phyloP scores from a whole-genome alignment of 2,797 vertebrate genomes.

The Salarias fasciatus region DNA sequence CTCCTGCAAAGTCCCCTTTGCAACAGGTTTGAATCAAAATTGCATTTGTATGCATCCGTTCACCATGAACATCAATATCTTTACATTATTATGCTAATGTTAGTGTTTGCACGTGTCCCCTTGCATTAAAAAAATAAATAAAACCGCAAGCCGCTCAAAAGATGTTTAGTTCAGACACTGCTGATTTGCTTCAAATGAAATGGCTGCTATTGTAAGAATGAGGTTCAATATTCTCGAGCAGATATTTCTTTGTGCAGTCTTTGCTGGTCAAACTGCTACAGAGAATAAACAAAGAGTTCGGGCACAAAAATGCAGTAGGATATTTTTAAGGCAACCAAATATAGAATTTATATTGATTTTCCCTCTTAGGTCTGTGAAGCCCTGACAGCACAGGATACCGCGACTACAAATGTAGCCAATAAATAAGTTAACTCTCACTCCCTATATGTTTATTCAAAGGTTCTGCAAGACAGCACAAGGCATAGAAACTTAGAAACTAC shows the following conservation, averaged over 20 bases:
- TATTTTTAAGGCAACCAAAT: slow-evolving; percentile 26
- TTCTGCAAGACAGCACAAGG: too few relatives aligned
- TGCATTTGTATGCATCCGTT: too few relatives aligned
- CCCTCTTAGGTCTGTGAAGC: not conserved
- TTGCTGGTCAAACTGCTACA: slow-evolving; percentile 20
- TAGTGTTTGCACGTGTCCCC: too few relatives aligned
- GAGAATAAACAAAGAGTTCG: slow-evolving; percentile 25
- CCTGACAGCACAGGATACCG: not conserved
- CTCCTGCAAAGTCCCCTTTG: too few relatives aligned
- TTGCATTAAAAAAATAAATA: too few relatives aligned
- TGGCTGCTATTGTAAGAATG: slow-evolving; percentile 6
- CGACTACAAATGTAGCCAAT: not conserved
- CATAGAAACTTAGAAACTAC: too few relatives aligned
- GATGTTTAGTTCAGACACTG: too few relatives aligned
- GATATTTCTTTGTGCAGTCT: slow-evolving; percentile 18
- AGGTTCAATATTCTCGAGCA: slow-evolving; percentile 9
- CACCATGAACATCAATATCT: too few relatives aligned
- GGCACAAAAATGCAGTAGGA: slow-evolving; percentile 11
- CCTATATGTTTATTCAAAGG: too few relatives aligned
- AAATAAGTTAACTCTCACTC: not conserved
- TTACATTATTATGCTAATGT: too few relatives aligned
- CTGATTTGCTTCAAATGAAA: slow-evolving; percentile 5
- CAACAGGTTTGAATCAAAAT: too few relatives aligned
- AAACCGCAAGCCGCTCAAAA: too few relatives aligned
- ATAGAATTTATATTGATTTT: slow-evolving; percentile 38